Evolutionary conservation across 2,888 invertebrate genomes (phyloP).

Genomic region (Zygaena filipendulae): DNA sequence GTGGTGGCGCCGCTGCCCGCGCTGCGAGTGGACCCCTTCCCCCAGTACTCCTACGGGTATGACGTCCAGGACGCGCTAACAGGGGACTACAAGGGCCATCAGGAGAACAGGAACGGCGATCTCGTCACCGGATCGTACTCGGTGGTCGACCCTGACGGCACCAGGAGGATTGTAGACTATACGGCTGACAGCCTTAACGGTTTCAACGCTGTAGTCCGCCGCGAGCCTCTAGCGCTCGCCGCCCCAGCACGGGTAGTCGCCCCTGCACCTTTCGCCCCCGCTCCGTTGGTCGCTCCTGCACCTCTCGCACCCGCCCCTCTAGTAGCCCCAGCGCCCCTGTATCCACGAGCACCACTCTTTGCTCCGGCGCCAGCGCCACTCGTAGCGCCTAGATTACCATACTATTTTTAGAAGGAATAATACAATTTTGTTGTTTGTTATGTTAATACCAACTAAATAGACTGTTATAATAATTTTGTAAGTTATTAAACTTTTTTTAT

Average conservation of each 20-base stretch:
- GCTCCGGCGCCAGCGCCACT: slow-evolving; percentile 28
- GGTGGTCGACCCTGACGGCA: slow-evolving; percentile 67
- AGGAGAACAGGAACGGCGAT: slow-evolving; percentile 66
- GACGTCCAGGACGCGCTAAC: slow-evolving; percentile 69
- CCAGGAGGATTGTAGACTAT: slow-evolving; percentile 66
- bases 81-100: slow-evolving; percentile 69
- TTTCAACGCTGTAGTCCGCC: slow-evolving; percentile 67
- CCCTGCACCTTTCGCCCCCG: slow-evolving; percentile 23
- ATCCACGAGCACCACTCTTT: slow-evolving; percentile 22
- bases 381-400: slow-evolving; percentile 36
- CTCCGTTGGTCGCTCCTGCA: slow-evolving; percentile 32
- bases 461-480: no score
- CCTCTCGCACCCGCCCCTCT: slow-evolving; percentile 27
- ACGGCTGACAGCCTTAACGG: slow-evolving; percentile 65
- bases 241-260: slow-evolving; percentile 30
- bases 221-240: slow-evolving; percentile 49
- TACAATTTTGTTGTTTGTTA: slow-evolving; percentile 59
- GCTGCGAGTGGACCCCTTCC: slow-evolving; percentile 46
- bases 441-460: slow-evolving; percentile 25
- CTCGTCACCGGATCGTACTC: slow-evolving; percentile 67
- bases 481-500: no score
- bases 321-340: slow-evolving; percentile 23
- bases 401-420: slow-evolving; percentile 57
- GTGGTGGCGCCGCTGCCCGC: slow-evolving; percentile 42
- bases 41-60: slow-evolving; percentile 69